Percentiles rank a stretch among this genome's conserved stretches.
Evolutionary conservation across 2,797 vertebrate species (phyloP).

Genomic region (Darevskia mixta): DNA sequence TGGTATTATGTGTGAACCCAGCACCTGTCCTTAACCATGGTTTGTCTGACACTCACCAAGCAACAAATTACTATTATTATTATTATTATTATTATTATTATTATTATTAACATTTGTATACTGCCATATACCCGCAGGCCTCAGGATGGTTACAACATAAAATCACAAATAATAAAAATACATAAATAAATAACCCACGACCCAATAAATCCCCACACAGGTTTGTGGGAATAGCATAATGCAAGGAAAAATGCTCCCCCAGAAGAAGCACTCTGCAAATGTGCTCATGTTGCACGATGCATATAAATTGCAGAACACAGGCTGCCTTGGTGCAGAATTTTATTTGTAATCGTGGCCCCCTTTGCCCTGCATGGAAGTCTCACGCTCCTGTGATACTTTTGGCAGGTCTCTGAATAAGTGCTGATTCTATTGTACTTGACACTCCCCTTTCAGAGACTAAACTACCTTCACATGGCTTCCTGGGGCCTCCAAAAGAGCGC

Average conservation of each 20-base stretch:
- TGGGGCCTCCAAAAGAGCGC: slow-evolving; percentile 72
- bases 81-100: no score
- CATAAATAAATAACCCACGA: no score
- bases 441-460: slow-evolving; percentile 58
- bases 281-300: neutral
- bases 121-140: no score
- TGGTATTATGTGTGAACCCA: no score
- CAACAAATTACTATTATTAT: no score
- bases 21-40: no score
- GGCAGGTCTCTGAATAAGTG: no score
- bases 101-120: no score
- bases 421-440: neutral
- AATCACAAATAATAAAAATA: no score
- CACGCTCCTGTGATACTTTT: neutral
- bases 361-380: neutral
- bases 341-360: neutral
- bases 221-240: neutral
- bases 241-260: neutral
- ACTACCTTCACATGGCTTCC: neutral
- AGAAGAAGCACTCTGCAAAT: neutral
- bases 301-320: neutral
- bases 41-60: no score
- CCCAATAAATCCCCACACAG: no score
- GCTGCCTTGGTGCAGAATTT: neutral
- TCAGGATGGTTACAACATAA: no score